Conservation (phyloP, 2,888 invertebrate species). For the Cyrtodaria siliqua region DNA sequence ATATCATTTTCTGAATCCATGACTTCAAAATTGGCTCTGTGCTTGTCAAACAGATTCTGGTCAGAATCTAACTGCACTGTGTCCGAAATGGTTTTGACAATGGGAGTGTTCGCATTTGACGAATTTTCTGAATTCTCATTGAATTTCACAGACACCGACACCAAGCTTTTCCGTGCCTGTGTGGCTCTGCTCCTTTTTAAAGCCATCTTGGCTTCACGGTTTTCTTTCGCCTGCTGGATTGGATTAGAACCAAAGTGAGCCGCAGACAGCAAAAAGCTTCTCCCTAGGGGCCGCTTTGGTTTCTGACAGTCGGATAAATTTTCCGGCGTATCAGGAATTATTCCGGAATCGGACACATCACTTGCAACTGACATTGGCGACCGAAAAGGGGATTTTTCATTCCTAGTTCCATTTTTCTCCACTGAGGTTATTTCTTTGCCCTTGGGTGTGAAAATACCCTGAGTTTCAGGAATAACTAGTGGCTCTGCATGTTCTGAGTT, state of each 20-base stretch:
- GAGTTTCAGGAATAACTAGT: constrained; percentile 66
- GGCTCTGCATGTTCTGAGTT: constrained; percentile 6
- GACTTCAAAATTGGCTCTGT: neutral
- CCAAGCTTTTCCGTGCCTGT: constrained; percentile 52
- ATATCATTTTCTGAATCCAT: neutral
- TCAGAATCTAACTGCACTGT: too few relatives aligned
- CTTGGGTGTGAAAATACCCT: constrained; percentile 57
- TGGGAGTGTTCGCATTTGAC: neutral
- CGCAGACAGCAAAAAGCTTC: constrained; percentile 72
- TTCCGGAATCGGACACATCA: constrained; percentile 56
- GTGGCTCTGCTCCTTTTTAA: constrained; percentile 49
- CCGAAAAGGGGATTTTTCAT: neutral
- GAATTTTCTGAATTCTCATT: constrained; percentile 18
- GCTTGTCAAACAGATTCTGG: too few relatives aligned
- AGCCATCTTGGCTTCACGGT: constrained; percentile 49
- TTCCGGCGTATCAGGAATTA: constrained; percentile 77
- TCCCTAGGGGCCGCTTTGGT: constrained; percentile 55
- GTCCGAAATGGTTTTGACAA: too few relatives aligned
- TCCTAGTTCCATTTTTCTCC: too few relatives aligned
- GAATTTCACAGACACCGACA: constrained; percentile 63
- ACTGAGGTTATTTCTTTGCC: neutral
- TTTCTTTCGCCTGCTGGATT: constrained; percentile 64
- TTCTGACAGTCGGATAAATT: constrained; percentile 36
- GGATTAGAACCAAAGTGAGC: constrained; percentile 64
- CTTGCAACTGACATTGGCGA: constrained; percentile 18